Evolutionary conservation across 1,140 invertebrate genomes (phyloP).

Genomic region (Solenopsis fugax): DNA sequence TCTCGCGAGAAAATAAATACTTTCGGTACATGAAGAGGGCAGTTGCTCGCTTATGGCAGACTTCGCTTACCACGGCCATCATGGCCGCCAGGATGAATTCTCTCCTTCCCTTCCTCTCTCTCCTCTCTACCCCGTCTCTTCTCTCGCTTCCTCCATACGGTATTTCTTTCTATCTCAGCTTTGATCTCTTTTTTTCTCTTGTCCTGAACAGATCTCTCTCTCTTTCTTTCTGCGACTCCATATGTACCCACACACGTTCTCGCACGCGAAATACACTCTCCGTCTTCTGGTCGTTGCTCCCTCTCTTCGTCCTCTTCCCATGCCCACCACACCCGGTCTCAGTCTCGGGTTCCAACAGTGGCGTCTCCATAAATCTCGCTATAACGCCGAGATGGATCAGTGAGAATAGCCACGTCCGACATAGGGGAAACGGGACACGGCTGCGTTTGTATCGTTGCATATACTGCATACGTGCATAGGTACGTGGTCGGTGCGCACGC

Average conservation of each 20-base stretch:
- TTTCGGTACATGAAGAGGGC: slow-evolving; percentile 16
- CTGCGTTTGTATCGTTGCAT: slow-evolving; percentile 64
- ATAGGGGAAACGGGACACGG: slow-evolving; percentile 50
- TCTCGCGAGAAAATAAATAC: slow-evolving; percentile 44
- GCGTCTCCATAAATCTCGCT: slow-evolving; percentile 86
- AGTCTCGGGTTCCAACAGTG: slow-evolving; percentile 76
- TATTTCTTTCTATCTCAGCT: slow-evolving; percentile 2
- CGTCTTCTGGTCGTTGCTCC: slow-evolving; percentile 64
- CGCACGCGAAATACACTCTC: slow-evolving; percentile 45
- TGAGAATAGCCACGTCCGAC: slow-evolving; percentile 82
- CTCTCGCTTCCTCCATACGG: background rate
- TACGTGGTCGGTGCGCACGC: slow-evolving; percentile 47
- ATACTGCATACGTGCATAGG: slow-evolving; percentile 7
- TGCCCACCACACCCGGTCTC: slow-evolving; percentile 39
- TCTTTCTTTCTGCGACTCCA: slow-evolving; percentile 31
- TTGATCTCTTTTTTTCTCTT: slow-evolving; percentile 38
- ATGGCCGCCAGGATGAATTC: slow-evolving; percentile 62
- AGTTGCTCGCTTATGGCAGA: slow-evolving; percentile 54
- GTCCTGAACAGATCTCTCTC: slow-evolving; percentile 10
- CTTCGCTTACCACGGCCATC: slow-evolving; percentile 49
- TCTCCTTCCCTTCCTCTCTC: slow-evolving; percentile 49
- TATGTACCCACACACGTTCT: slow-evolving; percentile 27
- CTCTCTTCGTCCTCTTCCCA: slow-evolving; percentile 37
- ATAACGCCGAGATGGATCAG: slow-evolving; percentile 86
- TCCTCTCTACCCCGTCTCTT: background rate